phyloP scores from a whole-genome alignment of 2,888 invertebrate species.

The Atethmia centrago region DNA sequence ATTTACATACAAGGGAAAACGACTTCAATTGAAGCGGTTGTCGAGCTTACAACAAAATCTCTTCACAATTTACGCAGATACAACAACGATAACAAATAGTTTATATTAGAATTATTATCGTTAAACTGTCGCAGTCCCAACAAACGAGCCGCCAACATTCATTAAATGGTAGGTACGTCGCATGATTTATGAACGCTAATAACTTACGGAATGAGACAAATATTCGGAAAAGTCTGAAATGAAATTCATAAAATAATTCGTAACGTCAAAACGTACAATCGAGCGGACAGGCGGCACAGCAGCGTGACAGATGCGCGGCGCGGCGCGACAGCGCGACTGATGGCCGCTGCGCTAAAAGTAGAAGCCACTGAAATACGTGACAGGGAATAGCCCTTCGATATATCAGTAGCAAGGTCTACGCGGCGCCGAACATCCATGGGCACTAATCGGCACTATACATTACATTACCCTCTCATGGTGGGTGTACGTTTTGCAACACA shows the following conservation, averaged over 20 bases:
- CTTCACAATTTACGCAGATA: constrained; percentile 7
- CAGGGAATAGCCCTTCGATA: constrained; percentile 53
- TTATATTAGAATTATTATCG: constrained; percentile 32
- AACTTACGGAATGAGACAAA: constrained; percentile 61
- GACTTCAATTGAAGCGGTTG: neutral
- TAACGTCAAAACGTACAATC: constrained; percentile 51
- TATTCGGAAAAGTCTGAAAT: constrained; percentile 41
- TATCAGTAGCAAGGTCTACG: constrained; percentile 54
- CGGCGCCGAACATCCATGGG: constrained; percentile 24
- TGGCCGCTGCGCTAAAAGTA: constrained; percentile 44
- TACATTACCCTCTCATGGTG: constrained; percentile 10
- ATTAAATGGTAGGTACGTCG: constrained; percentile 38
- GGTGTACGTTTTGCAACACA: constrained; percentile 42
- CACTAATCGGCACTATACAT: neutral
- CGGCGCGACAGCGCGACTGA: constrained; percentile 35
- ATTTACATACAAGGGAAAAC: constrained; percentile 41
- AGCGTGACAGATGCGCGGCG: constrained; percentile 42
- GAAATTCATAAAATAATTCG: constrained; percentile 55
- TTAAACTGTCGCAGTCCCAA: constrained; percentile 32
- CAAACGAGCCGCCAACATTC: constrained; percentile 45
- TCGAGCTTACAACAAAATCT: constrained; percentile 9
- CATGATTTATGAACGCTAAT: constrained; percentile 48
- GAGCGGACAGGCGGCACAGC: constrained; percentile 39
- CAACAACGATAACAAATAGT: constrained; percentile 37
- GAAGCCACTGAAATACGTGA: constrained; percentile 46